phyloP scores from a whole-genome alignment of 2,113 vertebrate species.

The Hepsetus odoe region DNA sequence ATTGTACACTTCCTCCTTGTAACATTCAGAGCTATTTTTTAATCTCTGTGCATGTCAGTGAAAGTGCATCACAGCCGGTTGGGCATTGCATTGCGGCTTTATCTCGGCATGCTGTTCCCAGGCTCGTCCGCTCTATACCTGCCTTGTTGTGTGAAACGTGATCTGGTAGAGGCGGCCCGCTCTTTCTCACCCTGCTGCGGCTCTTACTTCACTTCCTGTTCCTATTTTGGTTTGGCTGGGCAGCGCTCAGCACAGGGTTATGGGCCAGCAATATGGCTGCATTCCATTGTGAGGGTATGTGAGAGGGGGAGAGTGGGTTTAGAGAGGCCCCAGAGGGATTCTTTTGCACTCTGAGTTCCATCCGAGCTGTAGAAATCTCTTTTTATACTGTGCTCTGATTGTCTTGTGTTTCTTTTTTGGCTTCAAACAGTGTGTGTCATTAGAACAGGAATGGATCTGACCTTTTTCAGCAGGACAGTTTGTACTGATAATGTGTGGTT shows the following conservation, averaged over 20 bases:
- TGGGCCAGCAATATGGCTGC: slow-evolving; percentile 58
- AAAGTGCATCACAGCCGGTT: not conserved
- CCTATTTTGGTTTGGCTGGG: slow-evolving; percentile 55
- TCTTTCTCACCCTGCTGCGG: slow-evolving; percentile 26
- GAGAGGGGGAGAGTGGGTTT: slow-evolving; percentile 33
- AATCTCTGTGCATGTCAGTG: not conserved
- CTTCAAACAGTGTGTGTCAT: slow-evolving; percentile 1
- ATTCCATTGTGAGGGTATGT: slow-evolving; percentile 50
- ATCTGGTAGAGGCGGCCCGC: slow-evolving; percentile 55
- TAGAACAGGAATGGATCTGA: not conserved
- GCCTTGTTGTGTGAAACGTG: slow-evolving; percentile 43
- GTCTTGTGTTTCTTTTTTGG: slow-evolving; percentile 29
- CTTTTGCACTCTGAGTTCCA: slow-evolving; percentile 44
- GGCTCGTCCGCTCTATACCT: slow-evolving; percentile 36
- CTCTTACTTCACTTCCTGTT: slow-evolving; percentile 62
- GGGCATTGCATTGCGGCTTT: slow-evolving; percentile 31
- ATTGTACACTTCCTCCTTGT: not conserved
- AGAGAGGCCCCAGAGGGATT: slow-evolving; percentile 51
- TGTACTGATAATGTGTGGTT: not conserved
- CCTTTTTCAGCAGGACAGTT: not conserved
- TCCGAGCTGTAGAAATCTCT: slow-evolving; percentile 35
- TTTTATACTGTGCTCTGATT: slow-evolving; percentile 27
- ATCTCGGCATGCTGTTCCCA: slow-evolving; percentile 26
- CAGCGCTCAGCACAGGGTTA: slow-evolving; percentile 54
- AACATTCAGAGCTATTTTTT: not conserved